phyloP scores from a whole-genome alignment of 2,888 invertebrate genomes.

The Ichneumon xanthorius region DNA sequence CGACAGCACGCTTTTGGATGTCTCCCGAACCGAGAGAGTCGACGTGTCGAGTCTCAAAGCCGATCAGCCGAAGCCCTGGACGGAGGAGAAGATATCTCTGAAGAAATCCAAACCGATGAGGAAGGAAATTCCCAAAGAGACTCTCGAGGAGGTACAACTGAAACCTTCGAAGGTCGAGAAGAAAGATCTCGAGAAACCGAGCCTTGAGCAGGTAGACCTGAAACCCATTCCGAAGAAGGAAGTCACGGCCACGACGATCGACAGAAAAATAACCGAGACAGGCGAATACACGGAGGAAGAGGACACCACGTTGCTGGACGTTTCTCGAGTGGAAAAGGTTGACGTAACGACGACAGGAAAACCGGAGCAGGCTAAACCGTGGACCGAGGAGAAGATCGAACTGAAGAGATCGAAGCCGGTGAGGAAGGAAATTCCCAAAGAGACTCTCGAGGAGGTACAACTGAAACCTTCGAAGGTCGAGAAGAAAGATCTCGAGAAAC shows the following conservation, averaged over 20 bases:
- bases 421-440: slow-evolving; percentile 82
- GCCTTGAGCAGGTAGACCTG: slow-evolving; percentile 70
- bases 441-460: slow-evolving; percentile 85
- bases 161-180: slow-evolving; percentile 86
- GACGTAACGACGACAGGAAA: slow-evolving; percentile 46
- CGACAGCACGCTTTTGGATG: slow-evolving; percentile 68
- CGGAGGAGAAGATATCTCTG: slow-evolving; percentile 86
- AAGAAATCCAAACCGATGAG: slow-evolving; percentile 84
- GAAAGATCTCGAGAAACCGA: slow-evolving; percentile 73
- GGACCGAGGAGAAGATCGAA: slow-evolving; percentile 89
- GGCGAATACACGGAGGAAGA: slow-evolving; percentile 75
- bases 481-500: slow-evolving; percentile 73
- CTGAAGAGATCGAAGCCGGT: slow-evolving; percentile 85
- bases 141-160: slow-evolving; percentile 85
- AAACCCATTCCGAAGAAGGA: slow-evolving; percentile 65
- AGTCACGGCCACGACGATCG: slow-evolving; percentile 31
- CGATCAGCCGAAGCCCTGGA: slow-evolving; percentile 84
- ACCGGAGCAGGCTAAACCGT: slow-evolving; percentile 83
- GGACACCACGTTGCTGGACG: slow-evolving; percentile 69
- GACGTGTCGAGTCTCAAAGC: slow-evolving; percentile 82
- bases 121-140: slow-evolving; percentile 83
- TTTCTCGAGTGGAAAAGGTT: slow-evolving; percentile 66
- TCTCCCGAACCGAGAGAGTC: slow-evolving; percentile 73
- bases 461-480: slow-evolving; percentile 87
- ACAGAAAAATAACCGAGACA: slow-evolving; percentile 45